Conservation (phyloP, 2,888 invertebrate species). For the Drosophila melanosoma region DNA sequence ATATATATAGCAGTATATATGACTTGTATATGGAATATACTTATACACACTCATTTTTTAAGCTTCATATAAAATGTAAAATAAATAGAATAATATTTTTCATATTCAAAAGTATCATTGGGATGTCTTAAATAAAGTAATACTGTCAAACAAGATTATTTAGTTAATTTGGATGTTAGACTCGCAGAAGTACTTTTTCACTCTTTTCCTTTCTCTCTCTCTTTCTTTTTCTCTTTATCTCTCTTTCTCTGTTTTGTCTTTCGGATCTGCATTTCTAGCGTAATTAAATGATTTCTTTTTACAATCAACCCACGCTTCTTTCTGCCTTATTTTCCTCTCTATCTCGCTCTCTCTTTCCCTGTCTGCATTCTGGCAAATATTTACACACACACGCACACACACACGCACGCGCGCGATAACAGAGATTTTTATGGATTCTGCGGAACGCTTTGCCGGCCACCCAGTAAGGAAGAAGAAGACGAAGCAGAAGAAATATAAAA, state of each 20-base stretch:
- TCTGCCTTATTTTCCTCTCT: conserved; percentile 3
- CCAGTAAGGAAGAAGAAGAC: conserved; percentile 10
- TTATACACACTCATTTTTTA: too few species aligned
- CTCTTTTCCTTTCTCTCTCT: neutral
- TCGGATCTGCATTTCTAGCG: conserved; percentile 8
- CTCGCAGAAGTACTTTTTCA: neutral
- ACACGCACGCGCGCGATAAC: conserved; percentile 26
- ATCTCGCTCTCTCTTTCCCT: neutral
- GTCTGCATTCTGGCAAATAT: conserved; percentile 47
- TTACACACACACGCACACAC: conserved; percentile 19
- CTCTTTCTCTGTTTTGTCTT: neutral
- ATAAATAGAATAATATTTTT: neutral
- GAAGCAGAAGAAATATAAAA: neutral
- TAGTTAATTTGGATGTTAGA: neutral
- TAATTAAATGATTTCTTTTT: conserved; percentile 14
- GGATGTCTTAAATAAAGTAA: too few species aligned
- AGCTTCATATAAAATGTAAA: too few species aligned
- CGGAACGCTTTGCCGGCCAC: conserved; percentile 45
- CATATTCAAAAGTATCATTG: neutral
- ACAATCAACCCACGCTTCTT: conserved; percentile 31
- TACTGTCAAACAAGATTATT: neutral
- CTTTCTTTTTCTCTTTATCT: neutral
- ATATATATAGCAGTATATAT: neutral
- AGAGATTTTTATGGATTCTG: conserved; percentile 58
- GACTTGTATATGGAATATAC: neutral